phyloP scores from a whole-genome alignment of 2,888 invertebrate genomes.

The Trichacis sp. region DNA sequence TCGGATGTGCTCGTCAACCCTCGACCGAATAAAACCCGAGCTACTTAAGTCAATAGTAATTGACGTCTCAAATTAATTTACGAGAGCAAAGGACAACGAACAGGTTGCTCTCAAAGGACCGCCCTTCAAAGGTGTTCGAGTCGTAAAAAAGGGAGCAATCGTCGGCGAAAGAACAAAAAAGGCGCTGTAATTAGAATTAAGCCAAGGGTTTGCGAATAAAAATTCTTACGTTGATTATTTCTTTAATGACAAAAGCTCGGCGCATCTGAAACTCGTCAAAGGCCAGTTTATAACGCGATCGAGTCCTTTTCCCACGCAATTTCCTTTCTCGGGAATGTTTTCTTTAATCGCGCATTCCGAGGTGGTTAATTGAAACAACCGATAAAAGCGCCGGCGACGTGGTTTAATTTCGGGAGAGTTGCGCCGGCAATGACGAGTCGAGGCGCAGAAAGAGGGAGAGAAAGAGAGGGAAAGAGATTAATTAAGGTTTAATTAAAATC shows the following conservation, averaged over 20 bases:
- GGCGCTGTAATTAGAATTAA: too few relatives aligned
- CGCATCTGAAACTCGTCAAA: neutral
- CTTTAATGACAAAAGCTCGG: too few relatives aligned
- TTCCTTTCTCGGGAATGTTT: slow-evolving; percentile 40
- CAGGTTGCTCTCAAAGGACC: too few relatives aligned
- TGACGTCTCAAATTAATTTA: too few relatives aligned
- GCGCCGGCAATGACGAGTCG: slow-evolving; percentile 37
- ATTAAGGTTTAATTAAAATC: slow-evolving; percentile 45
- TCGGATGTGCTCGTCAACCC: neutral
- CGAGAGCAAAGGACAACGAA: too few relatives aligned
- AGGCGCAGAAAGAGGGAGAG: slow-evolving; percentile 28
- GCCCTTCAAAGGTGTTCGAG: too few relatives aligned
- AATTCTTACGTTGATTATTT: too few relatives aligned
- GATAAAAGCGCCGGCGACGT: slow-evolving; percentile 43
- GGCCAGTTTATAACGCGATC: slow-evolving; percentile 20
- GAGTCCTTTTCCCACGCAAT: slow-evolving; percentile 41
- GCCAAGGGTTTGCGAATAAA: too few relatives aligned
- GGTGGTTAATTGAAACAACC: slow-evolving; percentile 43
- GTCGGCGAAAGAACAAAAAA: too few relatives aligned
- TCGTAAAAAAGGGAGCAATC: too few relatives aligned
- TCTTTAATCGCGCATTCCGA: slow-evolving; percentile 41
- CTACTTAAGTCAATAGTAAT: too few relatives aligned
- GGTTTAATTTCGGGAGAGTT: slow-evolving; percentile 41
- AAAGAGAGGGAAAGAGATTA: slow-evolving; percentile 27
- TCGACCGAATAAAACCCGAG: neutral